Conservation (phyloP, 2,888 invertebrate genomes). For the Ramazzottius varieornatus region DNA sequence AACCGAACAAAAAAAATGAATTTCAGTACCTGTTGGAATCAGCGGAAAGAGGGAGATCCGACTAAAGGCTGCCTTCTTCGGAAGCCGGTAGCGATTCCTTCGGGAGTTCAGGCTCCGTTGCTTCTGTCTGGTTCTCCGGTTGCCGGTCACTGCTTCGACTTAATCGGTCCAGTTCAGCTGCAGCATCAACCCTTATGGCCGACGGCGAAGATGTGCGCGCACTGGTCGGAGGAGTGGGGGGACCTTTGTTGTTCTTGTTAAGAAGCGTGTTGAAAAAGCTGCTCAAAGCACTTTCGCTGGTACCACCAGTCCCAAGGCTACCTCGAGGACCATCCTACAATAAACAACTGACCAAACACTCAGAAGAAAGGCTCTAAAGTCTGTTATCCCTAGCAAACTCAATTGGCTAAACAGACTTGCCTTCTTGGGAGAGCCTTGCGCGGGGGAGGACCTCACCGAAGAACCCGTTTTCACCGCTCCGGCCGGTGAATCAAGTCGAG, state of each 20-base stretch:
- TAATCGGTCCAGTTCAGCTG: conserved; percentile 67
- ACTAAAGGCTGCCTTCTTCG: no score
- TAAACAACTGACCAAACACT: no score
- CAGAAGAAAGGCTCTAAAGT: no score
- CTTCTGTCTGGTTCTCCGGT: neutral
- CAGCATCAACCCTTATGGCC: conserved; percentile 52
- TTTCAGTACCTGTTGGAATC: no score
- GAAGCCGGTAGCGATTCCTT: no score
- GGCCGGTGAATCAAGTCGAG: neutral
- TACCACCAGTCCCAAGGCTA: neutral
- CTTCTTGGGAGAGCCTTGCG: neutral
- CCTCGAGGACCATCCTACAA: neutral
- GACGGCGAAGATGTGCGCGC: neutral
- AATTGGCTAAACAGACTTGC: neutral
- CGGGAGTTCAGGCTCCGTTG: no score
- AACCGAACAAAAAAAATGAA: no score
- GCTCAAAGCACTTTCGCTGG: neutral
- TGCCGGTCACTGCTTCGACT: conserved; percentile 34
- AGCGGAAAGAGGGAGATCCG: no score
- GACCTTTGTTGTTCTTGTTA: neutral
- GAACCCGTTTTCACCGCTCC: neutral
- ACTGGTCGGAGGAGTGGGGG: neutral
- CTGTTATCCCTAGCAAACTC: no score
- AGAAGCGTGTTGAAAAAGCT: conserved; percentile 3
- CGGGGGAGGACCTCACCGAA: no score